Percentiles rank a stretch among this genome's conserved stretches.
These are phyloP conservation scores for Pseudachorutes palmiensis DNA, from an alignment of 1,140 invertebrate species.

Conservation along the genomic window DNA sequence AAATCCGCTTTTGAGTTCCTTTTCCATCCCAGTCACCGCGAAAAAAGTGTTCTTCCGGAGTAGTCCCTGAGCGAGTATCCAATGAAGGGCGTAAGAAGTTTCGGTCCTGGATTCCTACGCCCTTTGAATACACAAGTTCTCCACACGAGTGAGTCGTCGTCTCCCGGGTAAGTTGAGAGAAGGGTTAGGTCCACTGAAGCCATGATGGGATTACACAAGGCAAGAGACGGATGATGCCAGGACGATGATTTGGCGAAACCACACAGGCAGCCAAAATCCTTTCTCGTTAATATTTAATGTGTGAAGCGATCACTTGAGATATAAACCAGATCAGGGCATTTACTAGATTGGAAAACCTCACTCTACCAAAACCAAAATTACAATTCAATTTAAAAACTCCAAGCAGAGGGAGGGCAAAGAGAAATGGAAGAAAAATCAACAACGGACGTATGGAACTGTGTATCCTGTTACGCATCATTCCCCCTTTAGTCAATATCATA, in stretches of 20 bases:
- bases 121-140: background rate
- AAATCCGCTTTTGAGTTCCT: too few relatives aligned
- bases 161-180: background rate
- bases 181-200: background rate
- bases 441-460: background rate
- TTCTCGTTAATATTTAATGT: slow-evolving; percentile 34
- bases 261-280: slow-evolving; percentile 11
- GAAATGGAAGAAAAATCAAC: background rate
- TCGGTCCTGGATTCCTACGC: background rate
- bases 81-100: too few relatives aligned
- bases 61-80: too few relatives aligned
- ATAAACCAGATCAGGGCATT: slow-evolving; percentile 37
- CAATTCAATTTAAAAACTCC: background rate
- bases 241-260: slow-evolving; percentile 29
- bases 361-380: background rate
- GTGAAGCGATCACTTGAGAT: slow-evolving; percentile 33
- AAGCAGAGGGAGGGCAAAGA: background rate
- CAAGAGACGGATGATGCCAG: slow-evolving; percentile 7
- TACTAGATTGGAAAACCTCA: slow-evolving; percentile 36
- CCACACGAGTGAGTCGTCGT: background rate
- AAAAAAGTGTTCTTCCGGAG: too few relatives aligned
- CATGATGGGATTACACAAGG: slow-evolving; percentile 3
- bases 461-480: background rate
- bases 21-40: too few relatives aligned
- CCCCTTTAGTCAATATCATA: background rate